Evolutionary conservation across 1,140 invertebrate genomes (phyloP).

Genomic region (Drosophila sp.): DNA sequence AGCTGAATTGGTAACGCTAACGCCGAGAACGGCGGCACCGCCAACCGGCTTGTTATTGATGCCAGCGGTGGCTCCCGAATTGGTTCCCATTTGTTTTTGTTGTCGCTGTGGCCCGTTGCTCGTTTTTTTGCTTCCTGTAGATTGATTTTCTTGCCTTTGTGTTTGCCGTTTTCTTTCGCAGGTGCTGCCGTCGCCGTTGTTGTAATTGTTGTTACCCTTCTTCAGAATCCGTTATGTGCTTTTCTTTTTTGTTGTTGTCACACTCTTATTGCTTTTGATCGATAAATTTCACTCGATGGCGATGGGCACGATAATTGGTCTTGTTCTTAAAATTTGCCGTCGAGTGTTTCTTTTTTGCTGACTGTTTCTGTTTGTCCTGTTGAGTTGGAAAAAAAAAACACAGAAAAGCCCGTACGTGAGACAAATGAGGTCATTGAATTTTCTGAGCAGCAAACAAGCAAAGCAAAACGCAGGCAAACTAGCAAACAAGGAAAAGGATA

Average conservation of each 20-base stretch:
- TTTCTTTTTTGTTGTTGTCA: slow-evolving; percentile 8
- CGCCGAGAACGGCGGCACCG: slow-evolving; percentile 67
- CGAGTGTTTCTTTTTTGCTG: slow-evolving; percentile 46
- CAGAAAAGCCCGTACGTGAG: slow-evolving; percentile 68
- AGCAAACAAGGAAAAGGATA: slow-evolving; percentile 56
- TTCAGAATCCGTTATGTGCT: slow-evolving; percentile 24
- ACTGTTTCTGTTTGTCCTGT: slow-evolving; percentile 52
- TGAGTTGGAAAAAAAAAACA: slow-evolving; percentile 44
- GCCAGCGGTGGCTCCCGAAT: slow-evolving; percentile 84
- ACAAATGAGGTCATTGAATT: slow-evolving; percentile 84
- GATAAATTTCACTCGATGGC: slow-evolving; percentile 44
- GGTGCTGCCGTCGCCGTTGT: slow-evolving; percentile 40
- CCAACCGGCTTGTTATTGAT: slow-evolving; percentile 84
- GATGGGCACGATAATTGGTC: slow-evolving; percentile 41
- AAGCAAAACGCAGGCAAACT: slow-evolving; percentile 18
- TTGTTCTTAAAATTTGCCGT: slow-evolving; percentile 49
- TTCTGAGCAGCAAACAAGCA: slow-evolving; percentile 44
- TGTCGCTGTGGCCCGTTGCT: slow-evolving; percentile 41
- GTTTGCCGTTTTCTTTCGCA: slow-evolving; percentile 33
- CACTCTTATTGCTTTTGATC: slow-evolving; percentile 42
- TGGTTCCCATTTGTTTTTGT: slow-evolving; percentile 82
- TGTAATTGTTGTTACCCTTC: slow-evolving; percentile 24
- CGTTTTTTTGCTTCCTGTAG: slow-evolving; percentile 34
- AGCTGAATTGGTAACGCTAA: slow-evolving; percentile 65
- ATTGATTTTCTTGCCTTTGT: slow-evolving; percentile 27